A percentile compares a stretch with the other conserved stretches of the same genome.
phyloP scores from a whole-genome alignment of 1,140 invertebrate genomes.

The Stegodyphus dumicola region DNA sequence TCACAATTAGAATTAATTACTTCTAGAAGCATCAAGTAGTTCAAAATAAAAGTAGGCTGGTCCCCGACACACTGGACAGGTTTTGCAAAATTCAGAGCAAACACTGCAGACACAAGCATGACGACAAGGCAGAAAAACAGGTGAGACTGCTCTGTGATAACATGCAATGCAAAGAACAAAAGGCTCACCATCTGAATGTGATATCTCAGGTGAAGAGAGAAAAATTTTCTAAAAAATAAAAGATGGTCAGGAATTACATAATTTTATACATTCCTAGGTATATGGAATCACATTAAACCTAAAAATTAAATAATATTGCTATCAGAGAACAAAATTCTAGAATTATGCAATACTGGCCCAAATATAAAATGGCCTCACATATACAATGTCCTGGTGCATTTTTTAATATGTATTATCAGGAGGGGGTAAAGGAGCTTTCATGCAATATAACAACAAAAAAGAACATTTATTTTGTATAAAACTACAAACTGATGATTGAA shows the following conservation, averaged over 20 bases:
- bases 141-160: neutral
- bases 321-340: neutral
- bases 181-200: neutral
- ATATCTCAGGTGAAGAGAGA: constrained; percentile 9
- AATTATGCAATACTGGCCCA: neutral
- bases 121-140: constrained; percentile 29
- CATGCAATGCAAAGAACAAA: constrained; percentile 22
- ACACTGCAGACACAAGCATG: constrained; percentile 23
- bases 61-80: constrained; percentile 30
- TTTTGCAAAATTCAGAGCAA: constrained; percentile 25
- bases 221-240: constrained; percentile 17
- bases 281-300: neutral
- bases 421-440: too few relatives aligned
- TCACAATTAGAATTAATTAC: neutral
- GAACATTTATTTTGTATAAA: too few relatives aligned
- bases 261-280: neutral
- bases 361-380: too few relatives aligned
- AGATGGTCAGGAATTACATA: neutral
- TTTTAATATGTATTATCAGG: too few relatives aligned
- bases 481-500: too few relatives aligned
- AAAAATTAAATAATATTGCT: neutral
- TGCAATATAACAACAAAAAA: too few relatives aligned
- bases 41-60: constrained; percentile 17
- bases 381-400: too few relatives aligned
- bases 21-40: neutral